Evolutionary conservation across 2,113 vertebrate genomes (phyloP), one percentile per base, ranked within the genome.

Genomic region (Serinus canaria): DNA sequence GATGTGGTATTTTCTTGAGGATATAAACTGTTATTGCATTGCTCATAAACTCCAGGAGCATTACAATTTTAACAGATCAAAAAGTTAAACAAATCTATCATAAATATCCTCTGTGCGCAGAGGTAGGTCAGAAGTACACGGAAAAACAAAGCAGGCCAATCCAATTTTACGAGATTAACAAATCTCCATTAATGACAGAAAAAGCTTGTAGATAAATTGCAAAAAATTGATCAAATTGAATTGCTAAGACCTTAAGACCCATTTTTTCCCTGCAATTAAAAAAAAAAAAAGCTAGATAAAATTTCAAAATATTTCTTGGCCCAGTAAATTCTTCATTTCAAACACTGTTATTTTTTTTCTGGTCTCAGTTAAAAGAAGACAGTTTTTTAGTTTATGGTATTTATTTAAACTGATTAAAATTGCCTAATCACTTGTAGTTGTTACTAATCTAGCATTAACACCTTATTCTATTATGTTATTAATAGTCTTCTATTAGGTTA

Each of bases 21-120:
- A 82, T 49, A 70, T n/a, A 89, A 92, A 86, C 56, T 44, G 30
- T 89, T 91, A 92, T 24, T 87, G 11, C 31, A 79, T 56, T 75
- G 49, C 60, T 87, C 69, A 78, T 44, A 76, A 79, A 75, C 20
- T 75, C 41, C 41, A 43, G 62, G 22, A 79, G 18, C 68, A 89
- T 68, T 78, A 55, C 21, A 44, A 59, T 84, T 84, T 92, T 67
- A 92, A 78, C 52, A 92, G 30, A 87, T 70, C 22, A 84, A 82
- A 78, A 87, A 72, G 44, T 77, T 95, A 82, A 89, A 70, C 11
- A 90, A 87, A 87, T 50, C 19, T 87, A 12, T 84, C 37, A 76
- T 18, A 87, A 84, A 91, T 82, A 92, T 52, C 52, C 72, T 76
- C 63, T 69, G 5, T 62, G 66, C 10, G 25, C 13, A 53, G 66